A percentile compares a stretch with the other conserved stretches of the same genome.
Conservation (phyloP, 2,113 vertebrate species). For the Perognathus longimembris region DNA sequence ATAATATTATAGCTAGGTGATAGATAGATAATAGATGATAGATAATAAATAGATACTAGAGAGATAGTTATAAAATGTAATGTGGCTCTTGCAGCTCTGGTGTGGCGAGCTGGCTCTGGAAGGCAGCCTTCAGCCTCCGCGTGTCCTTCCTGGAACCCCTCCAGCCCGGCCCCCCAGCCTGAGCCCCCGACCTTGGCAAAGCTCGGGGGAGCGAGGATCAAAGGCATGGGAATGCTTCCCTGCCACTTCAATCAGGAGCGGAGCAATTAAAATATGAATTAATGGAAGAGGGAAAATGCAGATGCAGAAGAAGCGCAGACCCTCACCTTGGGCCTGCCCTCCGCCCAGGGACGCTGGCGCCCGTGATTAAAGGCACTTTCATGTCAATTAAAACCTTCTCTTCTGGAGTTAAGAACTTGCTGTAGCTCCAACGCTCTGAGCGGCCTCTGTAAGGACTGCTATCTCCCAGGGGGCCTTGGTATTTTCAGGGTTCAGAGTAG, state of each 20-base stretch:
- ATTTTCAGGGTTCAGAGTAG: background rate
- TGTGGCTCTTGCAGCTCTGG: background rate
- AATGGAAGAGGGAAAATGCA: conserved; percentile 85
- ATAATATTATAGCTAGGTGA: background rate
- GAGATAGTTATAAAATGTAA: too few species aligned
- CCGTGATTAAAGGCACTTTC: conserved; percentile 83
- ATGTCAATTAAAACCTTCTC: conserved; percentile 77
- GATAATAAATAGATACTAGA: too few species aligned
- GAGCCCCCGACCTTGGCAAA: conserved; percentile 58
- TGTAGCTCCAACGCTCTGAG: conserved; percentile 63
- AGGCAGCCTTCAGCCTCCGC: background rate
- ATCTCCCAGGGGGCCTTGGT: conserved; percentile 23
- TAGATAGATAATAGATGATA: too few species aligned
- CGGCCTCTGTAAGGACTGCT: conserved; percentile 8
- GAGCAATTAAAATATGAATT: conserved; percentile 85
- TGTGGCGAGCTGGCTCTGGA: background rate
- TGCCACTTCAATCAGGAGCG: conserved; percentile 80
- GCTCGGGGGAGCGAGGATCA: conserved; percentile 75
- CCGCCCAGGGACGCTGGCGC: conserved; percentile 37
- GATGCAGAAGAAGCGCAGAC: conserved; percentile 72
- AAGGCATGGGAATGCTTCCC: conserved; percentile 80
- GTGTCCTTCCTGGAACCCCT: conserved; percentile 11
- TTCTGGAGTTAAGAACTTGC: conserved; percentile 59
- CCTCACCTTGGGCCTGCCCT: conserved; percentile 84
- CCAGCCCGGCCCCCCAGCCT: background rate